These are phyloP conservation scores for Sminthurinus aureus DNA, from an alignment of 2,888 invertebrate species.

Conservation along the genomic window DNA sequence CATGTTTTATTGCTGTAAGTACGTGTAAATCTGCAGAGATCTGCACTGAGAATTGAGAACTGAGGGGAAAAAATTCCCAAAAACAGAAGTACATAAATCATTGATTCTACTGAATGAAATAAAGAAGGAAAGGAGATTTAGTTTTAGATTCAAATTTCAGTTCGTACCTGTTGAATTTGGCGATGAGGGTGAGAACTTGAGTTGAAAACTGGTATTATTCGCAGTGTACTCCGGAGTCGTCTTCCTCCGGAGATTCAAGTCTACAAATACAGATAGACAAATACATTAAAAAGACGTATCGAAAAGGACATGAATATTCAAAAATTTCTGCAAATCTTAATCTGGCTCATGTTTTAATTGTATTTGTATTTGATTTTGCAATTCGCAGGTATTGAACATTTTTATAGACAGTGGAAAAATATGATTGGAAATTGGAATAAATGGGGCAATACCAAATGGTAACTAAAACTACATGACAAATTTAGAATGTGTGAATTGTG, in stretches of 20 bases:
- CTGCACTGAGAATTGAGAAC: background rate
- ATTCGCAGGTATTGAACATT: too few relatives aligned
- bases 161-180: constrained; percentile 48
- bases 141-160: background rate
- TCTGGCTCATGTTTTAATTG: too few relatives aligned
- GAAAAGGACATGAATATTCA: constrained; percentile 32
- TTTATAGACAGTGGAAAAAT: too few relatives aligned
- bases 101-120: background rate
- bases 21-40: background rate
- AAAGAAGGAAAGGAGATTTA: background rate
- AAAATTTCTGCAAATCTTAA: too few relatives aligned
- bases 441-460: too few relatives aligned
- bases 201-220: constrained; percentile 48
- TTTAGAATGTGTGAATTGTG: too few relatives aligned
- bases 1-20: background rate
- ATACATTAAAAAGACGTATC: constrained; percentile 45
- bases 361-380: too few relatives aligned
- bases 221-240: constrained; percentile 47
- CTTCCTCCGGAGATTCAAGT: constrained; percentile 52
- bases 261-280: too few relatives aligned
- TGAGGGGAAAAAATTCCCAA: background rate
- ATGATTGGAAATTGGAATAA: too few relatives aligned
- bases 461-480: too few relatives aligned
- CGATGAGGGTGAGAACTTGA: constrained; percentile 57
- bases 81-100: background rate